phyloP scores from a whole-genome alignment of 2,888 invertebrate genomes.

The Ellobium chinense region DNA sequence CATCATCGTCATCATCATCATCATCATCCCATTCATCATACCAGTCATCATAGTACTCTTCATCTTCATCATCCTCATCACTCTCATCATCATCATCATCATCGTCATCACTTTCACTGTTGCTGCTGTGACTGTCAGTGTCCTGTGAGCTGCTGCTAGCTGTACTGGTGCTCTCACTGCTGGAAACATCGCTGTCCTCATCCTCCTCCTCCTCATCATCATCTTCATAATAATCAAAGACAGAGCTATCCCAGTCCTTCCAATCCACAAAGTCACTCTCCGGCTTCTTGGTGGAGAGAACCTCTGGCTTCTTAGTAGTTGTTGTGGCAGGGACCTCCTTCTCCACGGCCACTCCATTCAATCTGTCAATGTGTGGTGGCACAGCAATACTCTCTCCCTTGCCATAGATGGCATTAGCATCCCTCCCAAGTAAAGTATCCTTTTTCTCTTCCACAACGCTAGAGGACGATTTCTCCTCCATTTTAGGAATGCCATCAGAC shows the following conservation, averaged over 20 bases:
- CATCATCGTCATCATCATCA: slow-evolving; percentile 30
- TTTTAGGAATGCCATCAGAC: neutral
- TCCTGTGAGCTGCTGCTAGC: neutral
- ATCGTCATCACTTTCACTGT: slow-evolving; percentile 2
- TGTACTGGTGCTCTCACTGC: neutral
- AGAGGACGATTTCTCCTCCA: neutral
- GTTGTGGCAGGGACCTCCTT: neutral
- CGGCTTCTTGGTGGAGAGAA: neutral
- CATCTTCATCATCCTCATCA: slow-evolving; percentile 27
- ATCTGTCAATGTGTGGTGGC: neutral
- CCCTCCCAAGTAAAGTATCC: neutral
- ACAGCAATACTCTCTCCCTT: slow-evolving; percentile 13
- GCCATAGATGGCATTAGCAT: slow-evolving; percentile 18
- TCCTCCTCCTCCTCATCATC: slow-evolving; percentile 23
- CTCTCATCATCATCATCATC: neutral
- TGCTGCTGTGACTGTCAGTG: neutral
- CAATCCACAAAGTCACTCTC: slow-evolving; percentile 40
- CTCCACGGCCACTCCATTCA: neutral
- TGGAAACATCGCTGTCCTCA: neutral
- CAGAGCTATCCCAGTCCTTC: slow-evolving; percentile 38
- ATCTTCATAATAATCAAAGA: slow-evolving; percentile 37
- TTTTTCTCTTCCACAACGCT: neutral
- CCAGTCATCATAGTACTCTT: neutral
- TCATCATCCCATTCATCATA: slow-evolving; percentile 10
- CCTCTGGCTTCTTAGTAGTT: neutral